Conservation (phyloP, 2,888 invertebrate species). For the Drosophila kuntzei region DNA sequence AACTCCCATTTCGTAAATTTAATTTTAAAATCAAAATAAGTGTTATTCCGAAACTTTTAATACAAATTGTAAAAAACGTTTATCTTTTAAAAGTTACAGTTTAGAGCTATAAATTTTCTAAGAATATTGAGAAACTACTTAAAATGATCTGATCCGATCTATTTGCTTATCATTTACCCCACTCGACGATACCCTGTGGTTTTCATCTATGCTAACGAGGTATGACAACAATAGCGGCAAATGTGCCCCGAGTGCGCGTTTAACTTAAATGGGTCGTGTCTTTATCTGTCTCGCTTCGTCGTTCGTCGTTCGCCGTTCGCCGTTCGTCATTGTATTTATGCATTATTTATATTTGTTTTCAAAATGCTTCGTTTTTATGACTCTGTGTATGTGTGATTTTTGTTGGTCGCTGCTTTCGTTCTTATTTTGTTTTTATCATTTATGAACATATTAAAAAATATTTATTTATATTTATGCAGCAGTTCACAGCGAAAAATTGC, state of each 20-base stretch:
- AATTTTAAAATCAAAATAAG: no score
- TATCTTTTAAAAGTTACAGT: no score
- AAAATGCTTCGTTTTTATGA: constrained; percentile 35
- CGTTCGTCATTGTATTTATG: constrained; percentile 62
- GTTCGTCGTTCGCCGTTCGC: constrained; percentile 29
- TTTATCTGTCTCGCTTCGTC: constrained; percentile 46
- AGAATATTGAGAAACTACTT: no score
- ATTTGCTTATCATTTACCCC: background rate
- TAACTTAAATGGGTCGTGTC: constrained; percentile 72
- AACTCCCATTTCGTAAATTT: no score
- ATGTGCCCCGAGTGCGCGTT: constrained; percentile 50
- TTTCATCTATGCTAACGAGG: constrained; percentile 11
- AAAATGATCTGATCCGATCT: no score
- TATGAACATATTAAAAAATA: constrained; percentile 55
- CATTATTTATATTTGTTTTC: constrained; percentile 68
- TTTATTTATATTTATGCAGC: constrained; percentile 61
- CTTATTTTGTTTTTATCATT: constrained; percentile 48
- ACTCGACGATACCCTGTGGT: constrained; percentile 9
- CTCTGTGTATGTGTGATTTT: constrained; percentile 30
- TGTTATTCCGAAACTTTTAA: no score
- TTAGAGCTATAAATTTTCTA: no score
- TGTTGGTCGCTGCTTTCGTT: constrained; percentile 5
- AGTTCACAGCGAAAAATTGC: constrained; percentile 17
- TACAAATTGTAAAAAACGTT: no score
- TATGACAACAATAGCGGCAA: constrained; percentile 12